Percentiles rank a stretch among this genome's conserved stretches.
Evolutionary conservation across 2,113 vertebrate genomes (phyloP).

Genomic region (Lampris megalopsis): DNA sequence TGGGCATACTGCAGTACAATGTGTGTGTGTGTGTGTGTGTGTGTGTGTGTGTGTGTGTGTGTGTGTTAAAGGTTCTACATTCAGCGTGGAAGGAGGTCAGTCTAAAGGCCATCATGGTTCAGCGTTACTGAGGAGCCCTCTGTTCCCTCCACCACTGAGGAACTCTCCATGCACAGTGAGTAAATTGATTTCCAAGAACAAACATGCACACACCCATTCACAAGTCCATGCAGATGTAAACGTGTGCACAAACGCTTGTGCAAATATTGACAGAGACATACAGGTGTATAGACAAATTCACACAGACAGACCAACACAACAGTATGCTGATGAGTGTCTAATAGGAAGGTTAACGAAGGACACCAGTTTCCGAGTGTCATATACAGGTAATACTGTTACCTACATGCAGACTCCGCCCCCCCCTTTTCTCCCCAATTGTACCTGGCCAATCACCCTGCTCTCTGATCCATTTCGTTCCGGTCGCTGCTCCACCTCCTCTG

Average conservation of each 20-base stretch:
- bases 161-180: conserved; percentile 94
- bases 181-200: conserved; percentile 4
- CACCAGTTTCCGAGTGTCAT: too few relatives aligned
- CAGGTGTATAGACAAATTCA: too few relatives aligned
- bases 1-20: neutral
- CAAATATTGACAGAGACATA: too few relatives aligned
- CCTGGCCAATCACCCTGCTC: too few relatives aligned
- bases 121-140: conserved; percentile 84
- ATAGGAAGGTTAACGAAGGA: too few relatives aligned
- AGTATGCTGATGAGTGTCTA: too few relatives aligned
- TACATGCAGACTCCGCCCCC: too few relatives aligned
- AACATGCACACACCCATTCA: neutral
- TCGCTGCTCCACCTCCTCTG: too few relatives aligned
- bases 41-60: conserved; percentile 27
- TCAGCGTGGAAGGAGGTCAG: conserved; percentile 88
- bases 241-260: neutral
- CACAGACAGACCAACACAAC: too few relatives aligned
- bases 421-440: too few relatives aligned
- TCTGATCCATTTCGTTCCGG: too few relatives aligned
- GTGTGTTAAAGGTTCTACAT: conserved; percentile 80
- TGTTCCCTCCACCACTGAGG: conserved; percentile 91
- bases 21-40: neutral
- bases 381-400: too few relatives aligned
- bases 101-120: conserved; percentile 77
- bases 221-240: neutral